Conservation (phyloP, 2,888 invertebrate genomes). For the Colletes collaris region DNA sequence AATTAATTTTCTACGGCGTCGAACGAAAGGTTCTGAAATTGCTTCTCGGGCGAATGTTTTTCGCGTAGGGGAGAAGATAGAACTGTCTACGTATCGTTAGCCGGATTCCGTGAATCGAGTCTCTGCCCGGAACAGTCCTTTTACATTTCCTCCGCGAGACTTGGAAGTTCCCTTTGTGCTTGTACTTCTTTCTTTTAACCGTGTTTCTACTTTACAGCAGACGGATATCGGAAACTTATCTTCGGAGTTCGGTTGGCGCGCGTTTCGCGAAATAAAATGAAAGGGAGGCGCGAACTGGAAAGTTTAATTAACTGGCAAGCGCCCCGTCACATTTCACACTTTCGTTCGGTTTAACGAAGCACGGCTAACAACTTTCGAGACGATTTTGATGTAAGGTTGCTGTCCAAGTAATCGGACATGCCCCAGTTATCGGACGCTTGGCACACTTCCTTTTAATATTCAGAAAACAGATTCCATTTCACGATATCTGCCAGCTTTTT, state of each 20-base stretch:
- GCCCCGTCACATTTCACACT: neutral
- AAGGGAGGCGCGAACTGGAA: neutral
- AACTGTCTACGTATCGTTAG: constrained; percentile 18
- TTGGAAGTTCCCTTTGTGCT: constrained; percentile 19
- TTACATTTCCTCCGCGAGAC: constrained; percentile 2
- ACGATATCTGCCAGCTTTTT: too few species aligned
- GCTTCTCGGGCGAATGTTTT: neutral
- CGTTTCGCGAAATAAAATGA: neutral
- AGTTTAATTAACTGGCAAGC: constrained; percentile 8
- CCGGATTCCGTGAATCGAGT: constrained; percentile 2
- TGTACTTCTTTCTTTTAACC: neutral
- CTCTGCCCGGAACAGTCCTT: constrained; percentile 4
- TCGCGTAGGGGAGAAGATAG: neutral
- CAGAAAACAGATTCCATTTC: too few species aligned
- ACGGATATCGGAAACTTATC: constrained; percentile 15
- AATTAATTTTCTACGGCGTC: too few species aligned
- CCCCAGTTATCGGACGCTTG: too few species aligned
- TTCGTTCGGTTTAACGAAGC: neutral
- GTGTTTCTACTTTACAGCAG: neutral
- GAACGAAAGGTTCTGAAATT: neutral
- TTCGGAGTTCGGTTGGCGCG: neutral
- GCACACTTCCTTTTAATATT: too few species aligned
- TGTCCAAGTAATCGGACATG: too few species aligned
- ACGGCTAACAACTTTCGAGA: neutral
- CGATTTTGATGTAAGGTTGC: neutral